Percentiles rank a stretch among this genome's conserved stretches.
Evolutionary conservation across 2,888 invertebrate genomes (phyloP).

Genomic region (Xiphydria camelus): DNA sequence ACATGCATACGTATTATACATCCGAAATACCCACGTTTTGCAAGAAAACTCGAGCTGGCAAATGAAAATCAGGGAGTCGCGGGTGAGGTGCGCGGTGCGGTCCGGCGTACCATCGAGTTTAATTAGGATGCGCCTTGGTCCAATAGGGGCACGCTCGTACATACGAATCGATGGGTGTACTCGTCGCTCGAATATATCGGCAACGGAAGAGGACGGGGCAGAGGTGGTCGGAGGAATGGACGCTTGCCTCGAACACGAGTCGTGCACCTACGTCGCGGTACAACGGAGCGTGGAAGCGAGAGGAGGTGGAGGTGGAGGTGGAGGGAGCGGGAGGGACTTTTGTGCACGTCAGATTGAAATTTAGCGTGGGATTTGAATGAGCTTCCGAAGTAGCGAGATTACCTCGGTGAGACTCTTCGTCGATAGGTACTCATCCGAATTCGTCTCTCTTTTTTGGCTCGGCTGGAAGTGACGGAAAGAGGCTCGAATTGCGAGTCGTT

Average conservation of each 20-base stretch:
- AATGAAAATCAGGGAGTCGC: neutral
- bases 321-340: conserved; percentile 19
- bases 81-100: conserved; percentile 2
- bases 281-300: conserved; percentile 9
- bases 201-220: no score
- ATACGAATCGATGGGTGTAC: neutral
- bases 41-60: no score
- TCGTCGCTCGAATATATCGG: neutral
- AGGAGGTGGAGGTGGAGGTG: neutral
- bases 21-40: no score
- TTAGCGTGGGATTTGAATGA: conserved; percentile 50
- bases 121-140: conserved; percentile 6
- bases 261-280: conserved; percentile 9
- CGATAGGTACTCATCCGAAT: neutral
- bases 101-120: conserved; percentile 8
- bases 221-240: conserved; percentile 8
- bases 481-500: no score
- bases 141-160: neutral
- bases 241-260: neutral
- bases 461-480: conserved; percentile 1
- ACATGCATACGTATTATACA: no score
- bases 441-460: neutral
- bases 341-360: conserved; percentile 48
- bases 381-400: conserved; percentile 20
- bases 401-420: conserved; percentile 16